Evolutionary conservation across 2,888 invertebrate species (phyloP), one percentile per base, ranked within the genome.

Genomic region (Asteroscopus sphinx): DNA sequence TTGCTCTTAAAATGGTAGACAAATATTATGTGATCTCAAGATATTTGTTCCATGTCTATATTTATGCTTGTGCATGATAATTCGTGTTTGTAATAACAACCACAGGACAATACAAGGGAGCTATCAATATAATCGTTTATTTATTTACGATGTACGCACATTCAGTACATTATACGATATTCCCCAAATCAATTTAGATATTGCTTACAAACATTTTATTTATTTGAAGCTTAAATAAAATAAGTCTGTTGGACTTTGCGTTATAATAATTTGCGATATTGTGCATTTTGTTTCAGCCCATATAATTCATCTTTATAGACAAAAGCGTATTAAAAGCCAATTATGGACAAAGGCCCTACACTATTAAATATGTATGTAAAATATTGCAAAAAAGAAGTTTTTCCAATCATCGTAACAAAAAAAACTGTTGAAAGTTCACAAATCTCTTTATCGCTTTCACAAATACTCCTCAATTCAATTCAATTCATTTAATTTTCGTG

Each of bases 81-180:
- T 51, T 26, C 33, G 12, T 46, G 42, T 42, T 37, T 56, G 33
- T 47, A 55, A 41, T 36, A 28, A 28, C 33, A 25, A 47, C 39
- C 49, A 37, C 47, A 39, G 46, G 33, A 61, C 41, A 17, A 32
- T 47, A 44, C 55, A 13, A 39, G 42, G 33, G 21, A 16, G 30
- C 62, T 25, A 48, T 48, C 47, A 62, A 55, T 44, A 25, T 48
- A 56, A 62, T 47, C 42, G 62, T 17, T 57, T 62, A 40, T 56
- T 48, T 62, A 44, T 62, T 62, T 62, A 48, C 40, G 25, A 30
- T 30, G 25, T 9, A n/a, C n/a, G n/a, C n/a, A n/a, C n/a, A n/a
- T n/a, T n/a, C n/a, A n/a, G n/a, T n/a, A 39, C 40, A 54, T 40
- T 32, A 13, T 62, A 28, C 28, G 26, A 26, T 47, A 28, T 61